phyloP scores from a whole-genome alignment of 2,888 invertebrate species.

The Dolichopus griseipennis region DNA sequence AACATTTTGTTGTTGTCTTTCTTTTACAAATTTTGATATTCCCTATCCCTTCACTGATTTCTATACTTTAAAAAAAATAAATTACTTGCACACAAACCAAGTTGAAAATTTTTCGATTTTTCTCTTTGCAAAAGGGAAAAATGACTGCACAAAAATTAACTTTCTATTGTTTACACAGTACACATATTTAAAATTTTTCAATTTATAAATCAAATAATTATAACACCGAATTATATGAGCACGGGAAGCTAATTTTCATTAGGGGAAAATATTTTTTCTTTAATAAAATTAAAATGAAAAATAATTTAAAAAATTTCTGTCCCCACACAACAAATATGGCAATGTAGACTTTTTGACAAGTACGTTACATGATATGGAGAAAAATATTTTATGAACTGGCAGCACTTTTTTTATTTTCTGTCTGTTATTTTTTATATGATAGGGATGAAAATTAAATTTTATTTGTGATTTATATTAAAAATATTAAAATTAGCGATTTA shows the following conservation, averaged over 20 bases:
- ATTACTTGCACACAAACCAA: not conserved
- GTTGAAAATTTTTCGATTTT: not conserved
- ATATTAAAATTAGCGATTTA: too few species aligned
- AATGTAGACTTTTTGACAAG: not conserved
- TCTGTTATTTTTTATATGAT: too few species aligned
- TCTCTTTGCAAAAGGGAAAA: not conserved
- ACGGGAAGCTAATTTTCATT: not conserved
- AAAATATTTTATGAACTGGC: not conserved
- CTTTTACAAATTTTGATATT: not conserved
- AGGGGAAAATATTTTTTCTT: not conserved
- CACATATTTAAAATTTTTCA: not conserved
- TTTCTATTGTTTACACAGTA: not conserved
- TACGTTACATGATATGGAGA: not conserved
- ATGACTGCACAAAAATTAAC: conserved; percentile 4
- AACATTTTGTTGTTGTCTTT: conserved; percentile 3
- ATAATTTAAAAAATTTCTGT: not conserved
- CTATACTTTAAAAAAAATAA: not conserved
- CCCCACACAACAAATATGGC: conserved; percentile 4
- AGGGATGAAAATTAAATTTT: too few species aligned
- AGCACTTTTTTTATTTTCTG: not conserved
- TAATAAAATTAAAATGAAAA: conserved; percentile 5
- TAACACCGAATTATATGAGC: not conserved
- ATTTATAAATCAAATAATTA: not conserved
- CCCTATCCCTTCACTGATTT: not conserved
- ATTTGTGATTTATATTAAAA: too few species aligned